phyloP scores from a whole-genome alignment of 2,888 invertebrate genomes.

The Drosophila neoperkinsi region DNA sequence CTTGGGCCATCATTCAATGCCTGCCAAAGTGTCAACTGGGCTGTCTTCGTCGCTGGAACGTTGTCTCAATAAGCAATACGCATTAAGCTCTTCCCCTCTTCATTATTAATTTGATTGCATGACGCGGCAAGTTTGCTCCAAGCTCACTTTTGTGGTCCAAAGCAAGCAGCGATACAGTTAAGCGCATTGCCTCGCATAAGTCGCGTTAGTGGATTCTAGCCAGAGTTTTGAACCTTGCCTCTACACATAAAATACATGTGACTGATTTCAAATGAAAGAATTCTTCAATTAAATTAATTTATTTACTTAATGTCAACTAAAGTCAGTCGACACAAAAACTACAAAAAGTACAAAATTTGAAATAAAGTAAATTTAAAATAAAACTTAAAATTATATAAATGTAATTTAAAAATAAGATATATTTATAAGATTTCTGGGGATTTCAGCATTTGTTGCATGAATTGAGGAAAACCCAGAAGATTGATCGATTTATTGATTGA shows the following conservation, averaged over 20 bases:
- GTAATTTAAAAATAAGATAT: too few species aligned
- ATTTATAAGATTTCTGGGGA: too few species aligned
- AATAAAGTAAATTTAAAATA: too few species aligned
- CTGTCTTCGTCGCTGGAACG: not conserved
- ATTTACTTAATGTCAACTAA: too few species aligned
- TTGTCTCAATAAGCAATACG: conserved; percentile 18
- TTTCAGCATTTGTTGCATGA: too few species aligned
- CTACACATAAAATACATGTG: not conserved
- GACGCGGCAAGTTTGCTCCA: conserved; percentile 49
- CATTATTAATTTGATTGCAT: conserved; percentile 59
- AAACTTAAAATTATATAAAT: too few species aligned
- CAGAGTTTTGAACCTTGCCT: not conserved
- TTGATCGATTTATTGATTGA: too few species aligned
- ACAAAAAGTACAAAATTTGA: too few species aligned
- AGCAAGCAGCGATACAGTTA: conserved; percentile 20
- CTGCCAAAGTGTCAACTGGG: conserved; percentile 8
- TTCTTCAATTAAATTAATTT: not conserved
- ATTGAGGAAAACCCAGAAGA: too few species aligned
- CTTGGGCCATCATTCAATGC: conserved; percentile 6
- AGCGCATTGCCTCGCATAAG: conserved; percentile 24
- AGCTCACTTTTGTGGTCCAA: conserved; percentile 2
- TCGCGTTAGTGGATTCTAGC: not conserved
- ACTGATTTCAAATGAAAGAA: not conserved
- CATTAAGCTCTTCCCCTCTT: conserved; percentile 19
- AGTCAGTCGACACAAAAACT: too few species aligned